These are phyloP conservation scores for Palaemon carinicauda DNA, from an alignment of 1,140 invertebrate species.

Conservation along the genomic window DNA sequence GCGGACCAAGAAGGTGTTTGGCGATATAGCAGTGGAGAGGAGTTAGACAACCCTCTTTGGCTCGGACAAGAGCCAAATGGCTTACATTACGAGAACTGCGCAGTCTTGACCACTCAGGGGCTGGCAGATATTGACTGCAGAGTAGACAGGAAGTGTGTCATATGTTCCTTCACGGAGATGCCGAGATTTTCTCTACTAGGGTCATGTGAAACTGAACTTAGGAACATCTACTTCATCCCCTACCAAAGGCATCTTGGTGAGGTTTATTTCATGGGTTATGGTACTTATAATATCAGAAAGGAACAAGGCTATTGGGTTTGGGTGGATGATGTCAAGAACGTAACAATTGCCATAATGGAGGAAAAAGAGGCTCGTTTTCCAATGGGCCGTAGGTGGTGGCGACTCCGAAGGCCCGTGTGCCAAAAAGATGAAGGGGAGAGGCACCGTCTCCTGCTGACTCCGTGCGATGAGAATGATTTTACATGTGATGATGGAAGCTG, in stretches of 20 bases:
- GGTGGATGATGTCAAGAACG: slow-evolving; percentile 10
- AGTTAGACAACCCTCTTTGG: slow-evolving; percentile 13
- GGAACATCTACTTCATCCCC: slow-evolving; percentile 46
- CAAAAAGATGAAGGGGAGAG: slow-evolving; percentile 1
- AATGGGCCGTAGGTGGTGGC: slow-evolving; percentile 53
- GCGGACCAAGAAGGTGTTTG: slow-evolving; percentile 37
- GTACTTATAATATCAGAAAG: slow-evolving; percentile 38
- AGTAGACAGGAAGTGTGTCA: slow-evolving; percentile 19
- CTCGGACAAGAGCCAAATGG: slow-evolving; percentile 51
- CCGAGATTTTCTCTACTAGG: slow-evolving; percentile 37
- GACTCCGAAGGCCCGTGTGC: slow-evolving; percentile 20
- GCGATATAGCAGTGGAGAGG: not conserved
- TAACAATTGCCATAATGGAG: slow-evolving; percentile 44
- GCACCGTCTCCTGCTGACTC: slow-evolving; percentile 38
- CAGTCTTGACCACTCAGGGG: not conserved
- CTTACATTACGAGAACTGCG: slow-evolving; percentile 49
- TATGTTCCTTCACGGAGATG: slow-evolving; percentile 35
- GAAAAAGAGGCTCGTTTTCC: slow-evolving; percentile 31
- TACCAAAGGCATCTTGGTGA: slow-evolving; percentile 18
- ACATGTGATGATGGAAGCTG: slow-evolving; percentile 65
- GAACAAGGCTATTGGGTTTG: slow-evolving; percentile 32
- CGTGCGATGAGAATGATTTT: slow-evolving; percentile 61
- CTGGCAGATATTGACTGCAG: slow-evolving; percentile 49
- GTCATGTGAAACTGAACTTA: slow-evolving; percentile 47
- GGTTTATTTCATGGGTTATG: slow-evolving; percentile 51